These are phyloP conservation scores for Hirtodrosophila duncani DNA, from an alignment of 2,888 invertebrate genomes.

Conservation along the genomic window DNA sequence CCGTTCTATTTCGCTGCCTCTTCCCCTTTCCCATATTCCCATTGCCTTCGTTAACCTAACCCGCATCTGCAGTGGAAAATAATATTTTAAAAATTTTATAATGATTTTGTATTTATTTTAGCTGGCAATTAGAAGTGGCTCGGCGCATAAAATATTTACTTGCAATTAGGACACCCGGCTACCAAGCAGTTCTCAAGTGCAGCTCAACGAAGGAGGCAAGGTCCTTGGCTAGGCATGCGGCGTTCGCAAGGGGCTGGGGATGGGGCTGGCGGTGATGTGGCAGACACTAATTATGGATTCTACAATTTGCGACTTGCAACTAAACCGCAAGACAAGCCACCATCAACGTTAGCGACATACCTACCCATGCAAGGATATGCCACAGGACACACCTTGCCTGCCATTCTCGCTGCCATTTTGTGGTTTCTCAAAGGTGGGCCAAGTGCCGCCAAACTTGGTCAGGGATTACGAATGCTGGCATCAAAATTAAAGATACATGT, in stretches of 20 bases:
- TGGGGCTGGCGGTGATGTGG: slow-evolving; percentile 35
- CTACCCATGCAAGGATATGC: slow-evolving; percentile 46
- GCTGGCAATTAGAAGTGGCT: slow-evolving; percentile 65
- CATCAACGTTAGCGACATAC: slow-evolving; percentile 9
- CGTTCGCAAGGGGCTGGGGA: neutral
- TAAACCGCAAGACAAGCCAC: slow-evolving; percentile 60
- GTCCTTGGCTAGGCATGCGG: neutral
- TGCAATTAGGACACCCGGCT: slow-evolving; percentile 62
- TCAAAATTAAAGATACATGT: slow-evolving; percentile 31
- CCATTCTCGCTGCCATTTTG: slow-evolving; percentile 54
- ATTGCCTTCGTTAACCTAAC: too few relatives aligned
- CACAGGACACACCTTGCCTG: slow-evolving; percentile 46
- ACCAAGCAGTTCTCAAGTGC: slow-evolving; percentile 45
- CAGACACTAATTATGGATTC: slow-evolving; percentile 70
- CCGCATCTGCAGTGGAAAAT: too few relatives aligned
- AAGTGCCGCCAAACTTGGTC: neutral
- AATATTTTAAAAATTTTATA: slow-evolving; percentile 51
- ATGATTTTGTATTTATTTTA: slow-evolving; percentile 67
- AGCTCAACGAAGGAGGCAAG: slow-evolving; percentile 15
- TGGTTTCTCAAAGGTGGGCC: slow-evolving; percentile 28
- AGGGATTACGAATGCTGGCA: slow-evolving; percentile 12
- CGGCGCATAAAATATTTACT: slow-evolving; percentile 65
- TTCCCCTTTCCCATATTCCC: neutral
- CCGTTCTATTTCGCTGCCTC: neutral
- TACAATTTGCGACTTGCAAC: slow-evolving; percentile 68